These are phyloP conservation scores for Pachycephala philippinensis DNA, from an alignment of 2,113 vertebrate genomes.

Conservation along the genomic window DNA sequence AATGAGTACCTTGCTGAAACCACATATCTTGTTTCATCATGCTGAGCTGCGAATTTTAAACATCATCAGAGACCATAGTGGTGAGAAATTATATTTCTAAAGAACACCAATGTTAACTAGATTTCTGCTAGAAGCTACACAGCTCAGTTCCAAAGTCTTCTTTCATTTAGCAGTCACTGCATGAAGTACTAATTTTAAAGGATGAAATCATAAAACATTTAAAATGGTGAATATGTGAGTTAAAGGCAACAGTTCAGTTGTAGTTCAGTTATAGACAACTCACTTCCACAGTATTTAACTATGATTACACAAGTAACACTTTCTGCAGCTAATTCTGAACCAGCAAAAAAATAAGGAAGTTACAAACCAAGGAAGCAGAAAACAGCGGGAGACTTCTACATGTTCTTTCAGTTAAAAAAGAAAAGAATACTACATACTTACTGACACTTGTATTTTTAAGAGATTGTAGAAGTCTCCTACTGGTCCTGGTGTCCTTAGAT, in stretches of 20 bases:
- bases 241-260: neutral
- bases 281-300: neutral
- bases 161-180: neutral
- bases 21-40: neutral
- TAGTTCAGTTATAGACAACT: neutral
- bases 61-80: neutral
- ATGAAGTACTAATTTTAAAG: neutral
- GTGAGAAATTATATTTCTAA: neutral
- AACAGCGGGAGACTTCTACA: conserved; percentile 53
- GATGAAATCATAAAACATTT: neutral
- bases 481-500: conserved; percentile 40
- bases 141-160: neutral
- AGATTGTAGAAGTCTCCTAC: conserved; percentile 51
- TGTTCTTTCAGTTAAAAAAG: neutral
- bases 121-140: neutral
- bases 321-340: neutral
- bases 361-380: conserved; percentile 60
- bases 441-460: conserved; percentile 42
- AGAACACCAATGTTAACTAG: neutral
- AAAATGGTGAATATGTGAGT: neutral
- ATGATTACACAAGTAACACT: neutral
- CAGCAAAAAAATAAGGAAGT: neutral
- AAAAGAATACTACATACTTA: conserved; percentile 9
- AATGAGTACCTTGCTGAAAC: neutral
- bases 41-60: neutral